Evolutionary conservation across 2,113 vertebrate genomes (phyloP).

Genomic region (Tylochromis polylepis): DNA sequence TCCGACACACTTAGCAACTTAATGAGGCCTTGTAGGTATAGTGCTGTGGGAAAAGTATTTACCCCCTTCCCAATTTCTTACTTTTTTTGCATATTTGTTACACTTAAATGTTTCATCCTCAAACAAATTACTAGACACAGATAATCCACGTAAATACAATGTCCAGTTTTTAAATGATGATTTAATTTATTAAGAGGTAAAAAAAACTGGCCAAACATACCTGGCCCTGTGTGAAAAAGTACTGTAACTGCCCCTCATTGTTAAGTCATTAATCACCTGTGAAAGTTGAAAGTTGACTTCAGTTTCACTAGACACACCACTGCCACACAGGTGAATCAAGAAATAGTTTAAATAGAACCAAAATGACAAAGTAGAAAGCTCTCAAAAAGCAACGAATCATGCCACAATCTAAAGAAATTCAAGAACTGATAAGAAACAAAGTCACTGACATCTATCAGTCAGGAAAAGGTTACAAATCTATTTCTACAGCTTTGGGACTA

Average conservation of each 20-base stretch:
- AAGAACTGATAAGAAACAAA: neutral
- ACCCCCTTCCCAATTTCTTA: neutral
- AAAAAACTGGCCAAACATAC: neutral
- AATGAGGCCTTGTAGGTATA: neutral
- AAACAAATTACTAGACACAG: neutral
- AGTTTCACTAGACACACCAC: too few relatives aligned
- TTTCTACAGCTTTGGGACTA: neutral
- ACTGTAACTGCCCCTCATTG: fast-evolving
- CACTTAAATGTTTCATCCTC: neutral
- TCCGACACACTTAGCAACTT: constrained; percentile 33
- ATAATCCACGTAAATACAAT: neutral
- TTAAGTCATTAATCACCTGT: neutral
- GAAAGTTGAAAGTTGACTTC: too few relatives aligned
- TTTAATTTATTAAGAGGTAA: neutral
- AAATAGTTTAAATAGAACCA: neutral
- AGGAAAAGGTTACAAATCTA: neutral
- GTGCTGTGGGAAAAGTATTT: neutral
- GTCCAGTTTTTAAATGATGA: neutral
- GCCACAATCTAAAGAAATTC: too few relatives aligned
- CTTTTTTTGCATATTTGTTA: neutral
- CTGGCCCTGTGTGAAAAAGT: neutral
- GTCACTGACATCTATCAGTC: neutral
- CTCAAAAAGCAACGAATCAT: neutral
- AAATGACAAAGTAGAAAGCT: neutral
- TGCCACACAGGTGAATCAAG: neutral